phyloP scores from a whole-genome alignment of 2,113 vertebrate genomes.

The Ciconia stormi region DNA sequence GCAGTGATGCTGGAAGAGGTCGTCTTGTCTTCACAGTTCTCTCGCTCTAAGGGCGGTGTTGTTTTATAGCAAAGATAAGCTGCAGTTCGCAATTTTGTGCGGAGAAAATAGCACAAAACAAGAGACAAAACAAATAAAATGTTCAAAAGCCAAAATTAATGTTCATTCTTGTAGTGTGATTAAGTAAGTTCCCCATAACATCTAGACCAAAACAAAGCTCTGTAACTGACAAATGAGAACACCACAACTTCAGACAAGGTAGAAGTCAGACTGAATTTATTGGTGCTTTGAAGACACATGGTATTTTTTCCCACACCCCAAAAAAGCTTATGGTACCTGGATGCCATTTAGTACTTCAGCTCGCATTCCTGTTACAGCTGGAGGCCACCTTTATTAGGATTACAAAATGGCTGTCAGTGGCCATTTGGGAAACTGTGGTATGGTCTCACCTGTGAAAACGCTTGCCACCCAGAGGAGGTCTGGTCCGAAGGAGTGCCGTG shows the following conservation, averaged over 20 bases:
- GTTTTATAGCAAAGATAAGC: neutral
- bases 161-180: neutral
- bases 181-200: neutral
- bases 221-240: neutral
- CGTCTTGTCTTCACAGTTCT: neutral
- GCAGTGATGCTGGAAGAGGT: neutral
- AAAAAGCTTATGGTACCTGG: no score
- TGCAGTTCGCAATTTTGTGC: neutral
- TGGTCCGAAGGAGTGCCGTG: neutral
- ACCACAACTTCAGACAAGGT: neutral
- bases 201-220: neutral
- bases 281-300: neutral
- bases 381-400: neutral
- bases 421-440: neutral
- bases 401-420: neutral
- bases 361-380: neutral
- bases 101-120: neutral
- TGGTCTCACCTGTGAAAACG: neutral
- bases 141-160: neutral
- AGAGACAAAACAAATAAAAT: neutral
- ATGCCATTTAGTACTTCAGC: neutral
- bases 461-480: neutral
- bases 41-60: rapidly evolving
- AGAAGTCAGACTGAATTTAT: neutral
- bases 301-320: neutral